These are phyloP conservation scores for Oceanodroma tethys DNA, from an alignment of 2,113 vertebrate species.

Conservation along the genomic window DNA sequence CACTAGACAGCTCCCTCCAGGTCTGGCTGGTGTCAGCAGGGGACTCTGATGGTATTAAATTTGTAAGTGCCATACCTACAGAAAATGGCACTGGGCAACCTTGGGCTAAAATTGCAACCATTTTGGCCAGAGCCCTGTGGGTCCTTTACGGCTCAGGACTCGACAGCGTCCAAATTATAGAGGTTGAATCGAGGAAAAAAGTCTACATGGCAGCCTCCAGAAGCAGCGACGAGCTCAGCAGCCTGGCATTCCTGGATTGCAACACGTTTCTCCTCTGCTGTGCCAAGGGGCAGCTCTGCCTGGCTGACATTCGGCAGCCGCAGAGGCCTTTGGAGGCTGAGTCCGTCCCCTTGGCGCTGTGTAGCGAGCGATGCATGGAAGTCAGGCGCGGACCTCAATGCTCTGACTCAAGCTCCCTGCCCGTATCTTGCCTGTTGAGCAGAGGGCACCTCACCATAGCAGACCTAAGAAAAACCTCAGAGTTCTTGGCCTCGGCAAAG, in stretches of 20 bases:
- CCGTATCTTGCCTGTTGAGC: constrained; percentile 73
- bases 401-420: not conserved
- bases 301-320: constrained; percentile 74
- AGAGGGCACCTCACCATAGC: constrained; percentile 69
- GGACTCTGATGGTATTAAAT: constrained; percentile 80
- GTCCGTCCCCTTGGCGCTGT: fast-evolving
- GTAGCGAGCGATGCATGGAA: constrained; percentile 14
- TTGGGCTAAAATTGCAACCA: constrained; percentile 73
- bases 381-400: not conserved
- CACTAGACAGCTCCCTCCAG: constrained; percentile 71
- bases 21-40: constrained; percentile 84
- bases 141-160: constrained; percentile 80
- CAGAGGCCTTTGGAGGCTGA: not conserved
- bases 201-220: constrained; percentile 67
- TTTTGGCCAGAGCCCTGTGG: not conserved
- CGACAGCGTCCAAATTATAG: constrained; percentile 68
- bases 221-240: too few species aligned
- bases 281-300: constrained; percentile 69
- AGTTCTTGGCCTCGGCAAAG: constrained; percentile 53
- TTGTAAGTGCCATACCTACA: constrained; percentile 57
- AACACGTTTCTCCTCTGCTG: constrained; percentile 80
- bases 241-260: too few species aligned
- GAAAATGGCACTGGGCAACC: not conserved
- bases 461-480: constrained; percentile 70
- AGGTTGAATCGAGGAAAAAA: constrained; percentile 70